A percentile compares a stretch with the other conserved stretches of the same genome.
Conservation (phyloP, 2,113 vertebrate genomes). For the zebrafish (Danio rerio) region GRCz12tu NC_133184.1:51212001-51212500, state of each 20-base stretch:
- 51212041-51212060: no score
- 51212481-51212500: slow-evolving; percentile 4
- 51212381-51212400: slow-evolving; percentile 18
- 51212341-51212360: neutral
- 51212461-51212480: slow-evolving; percentile 43
- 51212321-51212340: slow-evolving; percentile 47
- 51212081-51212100: neutral
- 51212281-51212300: slow-evolving; percentile 57
- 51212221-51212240: slow-evolving; percentile 45
- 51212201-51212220: slow-evolving; percentile 56
- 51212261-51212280: slow-evolving; percentile 42
- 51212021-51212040: no score
- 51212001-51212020: no score
- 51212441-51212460: slow-evolving; percentile 34
- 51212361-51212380: neutral
- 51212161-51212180: slow-evolving; percentile 24
- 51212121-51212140: no score
- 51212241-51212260: slow-evolving; percentile 49
- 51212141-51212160: neutral
- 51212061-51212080: no score
- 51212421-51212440: slow-evolving; percentile 45
- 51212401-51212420: slow-evolving; percentile 6
- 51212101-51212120: neutral
- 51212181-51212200: slow-evolving; percentile 58
- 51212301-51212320: slow-evolving; percentile 48